A percentile compares a stretch with the other conserved stretches of the same genome.
phyloP scores from a whole-genome alignment of 2,113 vertebrate species.

The Dolichotis patagonum region DNA sequence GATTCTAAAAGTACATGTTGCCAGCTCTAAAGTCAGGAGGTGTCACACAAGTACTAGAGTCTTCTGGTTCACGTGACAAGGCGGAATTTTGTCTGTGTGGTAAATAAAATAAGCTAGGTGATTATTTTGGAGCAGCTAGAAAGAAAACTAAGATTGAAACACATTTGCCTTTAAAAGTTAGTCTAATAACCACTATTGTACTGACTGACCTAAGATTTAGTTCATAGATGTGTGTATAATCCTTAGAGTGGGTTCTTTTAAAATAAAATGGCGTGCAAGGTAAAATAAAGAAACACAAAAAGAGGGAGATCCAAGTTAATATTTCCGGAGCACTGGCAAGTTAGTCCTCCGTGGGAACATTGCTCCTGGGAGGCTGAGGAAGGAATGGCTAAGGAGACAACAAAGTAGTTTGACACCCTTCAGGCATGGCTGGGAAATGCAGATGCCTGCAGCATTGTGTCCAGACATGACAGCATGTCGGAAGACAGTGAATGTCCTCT shows the following conservation, averaged over 20 bases:
- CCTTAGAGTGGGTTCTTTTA: constrained; percentile 59
- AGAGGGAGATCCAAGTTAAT: constrained; percentile 61
- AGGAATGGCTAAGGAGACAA: neutral
- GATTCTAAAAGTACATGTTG: neutral
- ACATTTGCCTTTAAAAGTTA: neutral
- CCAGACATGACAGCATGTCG: constrained; percentile 76
- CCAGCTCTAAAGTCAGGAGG: neutral
- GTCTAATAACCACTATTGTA: neutral
- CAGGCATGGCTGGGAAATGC: constrained; percentile 65
- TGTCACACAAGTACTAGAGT: neutral
- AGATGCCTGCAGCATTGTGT: constrained; percentile 15
- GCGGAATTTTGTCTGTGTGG: neutral
- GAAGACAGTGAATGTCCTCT: constrained; percentile 56
- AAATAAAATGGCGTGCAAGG: constrained; percentile 37
- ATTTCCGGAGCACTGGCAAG: constrained; percentile 57
- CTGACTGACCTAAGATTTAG: neutral
- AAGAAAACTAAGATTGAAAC: constrained; percentile 13
- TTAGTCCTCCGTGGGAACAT: neutral
- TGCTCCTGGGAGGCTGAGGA: neutral
- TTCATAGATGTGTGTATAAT: neutral
- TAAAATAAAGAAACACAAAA: constrained; percentile 62
- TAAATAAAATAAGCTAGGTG: neutral
- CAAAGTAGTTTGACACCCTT: constrained; percentile 54
- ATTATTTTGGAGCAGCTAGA: neutral
- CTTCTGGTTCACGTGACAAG: neutral